phyloP scores from a whole-genome alignment of 1,140 invertebrate genomes.

The Hypothenemus hampei region DNA sequence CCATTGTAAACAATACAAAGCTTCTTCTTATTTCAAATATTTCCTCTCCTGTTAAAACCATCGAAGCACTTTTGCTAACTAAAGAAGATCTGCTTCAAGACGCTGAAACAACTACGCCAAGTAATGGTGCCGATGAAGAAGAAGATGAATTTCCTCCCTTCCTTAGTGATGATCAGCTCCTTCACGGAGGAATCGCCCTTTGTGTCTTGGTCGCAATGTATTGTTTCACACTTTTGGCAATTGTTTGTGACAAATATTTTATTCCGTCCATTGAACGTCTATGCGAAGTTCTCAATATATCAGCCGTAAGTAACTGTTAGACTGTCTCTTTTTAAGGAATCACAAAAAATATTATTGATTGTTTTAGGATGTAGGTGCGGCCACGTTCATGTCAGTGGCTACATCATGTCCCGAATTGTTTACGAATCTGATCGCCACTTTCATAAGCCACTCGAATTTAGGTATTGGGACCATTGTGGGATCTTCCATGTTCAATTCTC shows the following conservation, averaged over 20 bases:
- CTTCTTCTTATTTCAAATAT: no score
- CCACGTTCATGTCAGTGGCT: slow-evolving; percentile 88
- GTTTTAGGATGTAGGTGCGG: slow-evolving; percentile 75
- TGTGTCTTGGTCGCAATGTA: slow-evolving; percentile 75
- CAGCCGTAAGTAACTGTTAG: slow-evolving; percentile 50
- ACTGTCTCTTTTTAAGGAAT: not conserved
- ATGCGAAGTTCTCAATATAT: slow-evolving; percentile 66
- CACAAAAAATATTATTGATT: not conserved
- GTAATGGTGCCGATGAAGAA: slow-evolving; percentile 14
- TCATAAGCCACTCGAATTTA: slow-evolving; percentile 70
- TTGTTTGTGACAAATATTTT: slow-evolving; percentile 84
- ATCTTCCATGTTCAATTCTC: slow-evolving; percentile 81
- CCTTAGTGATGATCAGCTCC: slow-evolving; percentile 54
- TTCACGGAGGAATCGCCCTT: slow-evolving; percentile 63
- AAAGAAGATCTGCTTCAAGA: no score
- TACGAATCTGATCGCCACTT: slow-evolving; percentile 80
- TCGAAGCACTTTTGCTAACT: no score
- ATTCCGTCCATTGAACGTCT: slow-evolving; percentile 77
- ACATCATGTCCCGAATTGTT: slow-evolving; percentile 88
- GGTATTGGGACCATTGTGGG: slow-evolving; percentile 85
- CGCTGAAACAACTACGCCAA: no score
- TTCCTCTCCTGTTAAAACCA: no score
- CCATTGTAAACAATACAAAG: no score
- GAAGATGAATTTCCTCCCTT: slow-evolving; percentile 53
- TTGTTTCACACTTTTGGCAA: slow-evolving; percentile 70